A percentile compares a stretch with the other conserved stretches of the same genome.
These are phyloP conservation scores for Aporrectodea caliginosa DNA, from an alignment of 1,140 invertebrate species.

Conservation along the genomic window DNA sequence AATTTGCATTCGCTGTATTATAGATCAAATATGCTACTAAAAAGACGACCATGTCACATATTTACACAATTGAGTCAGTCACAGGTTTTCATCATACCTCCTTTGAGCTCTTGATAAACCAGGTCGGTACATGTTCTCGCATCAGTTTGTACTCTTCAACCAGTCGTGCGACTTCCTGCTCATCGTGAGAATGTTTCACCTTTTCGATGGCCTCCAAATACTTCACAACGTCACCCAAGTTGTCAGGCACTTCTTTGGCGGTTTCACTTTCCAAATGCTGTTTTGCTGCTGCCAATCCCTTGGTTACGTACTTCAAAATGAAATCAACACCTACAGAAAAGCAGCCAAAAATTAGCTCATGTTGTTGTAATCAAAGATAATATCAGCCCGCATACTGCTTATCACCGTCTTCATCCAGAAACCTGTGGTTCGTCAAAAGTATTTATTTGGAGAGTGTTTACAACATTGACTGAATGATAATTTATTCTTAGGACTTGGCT, in stretches of 20 bases:
- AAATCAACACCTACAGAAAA: slow-evolving; percentile 58
- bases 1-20: no score
- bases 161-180: slow-evolving; percentile 57
- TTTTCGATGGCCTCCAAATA: slow-evolving; percentile 62
- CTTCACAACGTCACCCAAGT: slow-evolving; percentile 58
- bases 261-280: slow-evolving; percentile 49
- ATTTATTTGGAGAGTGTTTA: no score
- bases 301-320: slow-evolving; percentile 53
- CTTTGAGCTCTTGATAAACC: slow-evolving; percentile 58
- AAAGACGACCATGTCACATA: no score
- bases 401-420: no score
- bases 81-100: no score
- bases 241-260: slow-evolving; percentile 36
- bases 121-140: slow-evolving; percentile 66
- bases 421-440: no score
- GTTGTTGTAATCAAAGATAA: no score
- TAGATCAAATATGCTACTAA: no score
- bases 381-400: no score
- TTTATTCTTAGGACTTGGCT: no score
- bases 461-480: no score
- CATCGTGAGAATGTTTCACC: slow-evolving; percentile 61
- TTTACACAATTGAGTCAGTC: no score
- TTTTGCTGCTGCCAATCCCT: slow-evolving; percentile 56
- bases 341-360: slow-evolving; percentile 36
- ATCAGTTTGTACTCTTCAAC: slow-evolving; percentile 58